Conservation (phyloP, 2,797 vertebrate genomes). For the Setipinna tenuifilis region DNA sequence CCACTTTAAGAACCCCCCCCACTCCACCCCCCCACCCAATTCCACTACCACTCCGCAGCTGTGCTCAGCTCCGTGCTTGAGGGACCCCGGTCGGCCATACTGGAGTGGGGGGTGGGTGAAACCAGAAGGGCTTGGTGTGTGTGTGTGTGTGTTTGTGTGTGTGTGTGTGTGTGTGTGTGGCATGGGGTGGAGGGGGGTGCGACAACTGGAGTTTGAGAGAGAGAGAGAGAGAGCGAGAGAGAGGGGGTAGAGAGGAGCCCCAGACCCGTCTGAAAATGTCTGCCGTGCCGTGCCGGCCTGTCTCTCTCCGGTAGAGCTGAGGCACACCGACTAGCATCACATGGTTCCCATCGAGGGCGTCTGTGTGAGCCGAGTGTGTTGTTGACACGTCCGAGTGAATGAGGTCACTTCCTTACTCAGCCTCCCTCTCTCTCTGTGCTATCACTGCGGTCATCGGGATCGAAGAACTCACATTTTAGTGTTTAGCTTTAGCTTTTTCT, state of each 20-base stretch:
- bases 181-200: slow-evolving; percentile 30
- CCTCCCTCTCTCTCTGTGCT: slow-evolving; percentile 27
- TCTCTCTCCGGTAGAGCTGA: slow-evolving; percentile 28
- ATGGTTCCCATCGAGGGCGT: slow-evolving; percentile 35
- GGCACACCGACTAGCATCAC: slow-evolving; percentile 40
- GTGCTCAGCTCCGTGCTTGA: slow-evolving; percentile 30
- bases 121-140: background rate
- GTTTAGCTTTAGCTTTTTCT: background rate
- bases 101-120: slow-evolving; percentile 8
- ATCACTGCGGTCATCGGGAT: background rate
- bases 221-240: background rate
- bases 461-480: slow-evolving; percentile 5
- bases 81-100: slow-evolving; percentile 3
- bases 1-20: slow-evolving; percentile 12
- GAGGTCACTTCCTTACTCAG: slow-evolving; percentile 44
- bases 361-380: slow-evolving; percentile 39
- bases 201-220: slow-evolving; percentile 37
- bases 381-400: slow-evolving; percentile 35
- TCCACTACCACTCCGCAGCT: slow-evolving; percentile 48
- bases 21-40: background rate
- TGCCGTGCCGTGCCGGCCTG: slow-evolving; percentile 25
- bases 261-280: slow-evolving; percentile 50
- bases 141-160: background rate
- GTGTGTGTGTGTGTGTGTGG: background rate
- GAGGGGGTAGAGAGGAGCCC: background rate